phyloP scores from a whole-genome alignment of 2,113 vertebrate genomes.

The Leptocoma aspasia region DNA sequence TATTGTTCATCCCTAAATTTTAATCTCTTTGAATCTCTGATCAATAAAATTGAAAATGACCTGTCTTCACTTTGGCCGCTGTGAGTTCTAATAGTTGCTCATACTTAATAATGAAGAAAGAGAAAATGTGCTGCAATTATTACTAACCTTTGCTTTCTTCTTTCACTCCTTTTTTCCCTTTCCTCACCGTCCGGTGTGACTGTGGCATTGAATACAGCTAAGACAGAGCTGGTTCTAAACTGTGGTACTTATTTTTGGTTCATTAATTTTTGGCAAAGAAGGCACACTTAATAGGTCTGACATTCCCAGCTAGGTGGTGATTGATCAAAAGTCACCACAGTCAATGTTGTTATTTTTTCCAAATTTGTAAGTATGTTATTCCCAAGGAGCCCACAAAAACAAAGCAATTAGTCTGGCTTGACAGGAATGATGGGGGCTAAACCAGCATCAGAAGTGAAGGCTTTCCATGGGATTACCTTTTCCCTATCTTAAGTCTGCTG shows the following conservation, averaged over 20 bases:
- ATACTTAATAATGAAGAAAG: background rate
- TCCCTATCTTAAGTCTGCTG: background rate
- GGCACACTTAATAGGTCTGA: background rate
- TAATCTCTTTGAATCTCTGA: background rate
- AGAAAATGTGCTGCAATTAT: background rate
- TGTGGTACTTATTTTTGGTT: constrained; percentile 35
- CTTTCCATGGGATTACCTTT: background rate
- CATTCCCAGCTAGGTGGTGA: background rate
- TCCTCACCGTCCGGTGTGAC: background rate
- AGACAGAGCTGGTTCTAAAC: constrained; percentile 10
- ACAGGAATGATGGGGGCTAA: background rate
- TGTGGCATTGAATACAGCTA: background rate
- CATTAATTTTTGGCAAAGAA: constrained; percentile 33
- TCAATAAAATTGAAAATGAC: background rate
- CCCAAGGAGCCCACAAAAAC: constrained; percentile 15
- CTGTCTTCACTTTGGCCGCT: background rate
- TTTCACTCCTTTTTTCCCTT: background rate
- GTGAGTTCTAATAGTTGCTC: background rate
- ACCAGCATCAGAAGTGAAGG: background rate
- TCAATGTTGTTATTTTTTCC: constrained; percentile 7
- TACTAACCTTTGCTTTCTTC: background rate
- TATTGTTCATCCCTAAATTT: background rate
- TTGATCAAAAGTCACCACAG: constrained; percentile 42
- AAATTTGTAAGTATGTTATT: background rate
- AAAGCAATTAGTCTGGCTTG: background rate